phyloP scores from a whole-genome alignment of 2,113 vertebrate species.

The Meleagris gallopavo region DNA sequence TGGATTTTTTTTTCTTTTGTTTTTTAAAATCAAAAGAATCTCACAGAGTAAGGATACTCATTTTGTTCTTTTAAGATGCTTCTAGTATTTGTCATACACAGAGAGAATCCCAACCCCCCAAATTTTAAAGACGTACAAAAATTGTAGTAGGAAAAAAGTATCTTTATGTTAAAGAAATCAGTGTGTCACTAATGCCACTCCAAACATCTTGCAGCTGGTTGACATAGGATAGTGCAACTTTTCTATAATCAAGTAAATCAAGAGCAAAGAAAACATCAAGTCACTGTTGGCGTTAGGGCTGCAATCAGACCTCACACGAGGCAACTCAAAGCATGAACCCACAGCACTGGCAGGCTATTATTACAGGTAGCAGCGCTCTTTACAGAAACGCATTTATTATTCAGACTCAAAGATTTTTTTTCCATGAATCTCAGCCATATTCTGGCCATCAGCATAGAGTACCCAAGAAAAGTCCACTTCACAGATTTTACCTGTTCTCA shows the following conservation, averaged over 20 bases:
- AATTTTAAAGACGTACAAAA: neutral
- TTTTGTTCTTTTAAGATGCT: neutral
- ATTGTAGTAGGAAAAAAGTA: neutral
- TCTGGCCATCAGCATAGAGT: neutral
- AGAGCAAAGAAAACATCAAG: neutral
- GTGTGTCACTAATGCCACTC: neutral
- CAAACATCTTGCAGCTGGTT: neutral
- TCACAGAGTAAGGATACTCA: neutral
- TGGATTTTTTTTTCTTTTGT: neutral
- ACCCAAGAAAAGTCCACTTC: neutral
- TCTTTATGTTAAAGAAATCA: neutral
- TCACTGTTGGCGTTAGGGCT: neutral
- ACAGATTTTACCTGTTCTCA: neutral
- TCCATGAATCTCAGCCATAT: neutral
- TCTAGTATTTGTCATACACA: neutral
- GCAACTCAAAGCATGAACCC: neutral
- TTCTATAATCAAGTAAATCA: neutral
- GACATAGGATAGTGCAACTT: neutral
- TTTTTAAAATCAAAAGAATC: neutral
- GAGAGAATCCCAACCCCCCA: neutral
- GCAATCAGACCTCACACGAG: neutral
- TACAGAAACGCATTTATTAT: neutral
- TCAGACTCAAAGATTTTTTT: neutral
- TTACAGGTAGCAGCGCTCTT: neutral
- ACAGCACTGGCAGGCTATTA: fast-evolving